A percentile compares a stretch with the other conserved stretches of the same genome.
These are phyloP conservation scores for Spilogale gracilis DNA, from an alignment of 2,113 vertebrate species.

Conservation along the genomic window DNA sequence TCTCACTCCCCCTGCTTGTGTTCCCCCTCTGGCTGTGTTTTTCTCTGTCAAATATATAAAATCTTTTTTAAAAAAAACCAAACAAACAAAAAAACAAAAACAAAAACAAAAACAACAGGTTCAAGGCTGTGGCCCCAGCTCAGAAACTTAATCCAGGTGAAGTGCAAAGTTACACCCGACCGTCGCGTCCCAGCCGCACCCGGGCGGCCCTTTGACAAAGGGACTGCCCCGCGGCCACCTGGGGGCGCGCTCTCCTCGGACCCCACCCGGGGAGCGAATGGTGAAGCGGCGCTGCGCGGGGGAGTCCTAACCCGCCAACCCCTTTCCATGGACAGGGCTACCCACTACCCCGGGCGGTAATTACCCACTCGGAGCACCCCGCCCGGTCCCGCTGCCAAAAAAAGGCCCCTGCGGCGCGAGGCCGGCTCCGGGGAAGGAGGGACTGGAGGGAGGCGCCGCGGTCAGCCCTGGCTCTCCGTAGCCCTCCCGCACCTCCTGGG, in stretches of 20 bases:
- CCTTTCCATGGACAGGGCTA: background rate
- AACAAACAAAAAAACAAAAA: too few relatives aligned
- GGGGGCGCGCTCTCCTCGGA: background rate
- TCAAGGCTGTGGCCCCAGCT: constrained; percentile 32
- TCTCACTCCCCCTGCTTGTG: too few relatives aligned
- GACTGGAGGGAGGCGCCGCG: background rate
- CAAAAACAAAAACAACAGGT: background rate
- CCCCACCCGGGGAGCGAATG: background rate
- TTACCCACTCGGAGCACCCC: background rate
- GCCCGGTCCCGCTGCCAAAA: background rate
- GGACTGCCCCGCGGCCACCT: background rate
- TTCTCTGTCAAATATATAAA: too few relatives aligned
- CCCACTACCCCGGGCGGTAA: background rate
- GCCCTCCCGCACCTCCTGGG: background rate
- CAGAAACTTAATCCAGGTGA: constrained; percentile 49
- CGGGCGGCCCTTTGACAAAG: background rate
- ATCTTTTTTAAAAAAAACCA: too few relatives aligned
- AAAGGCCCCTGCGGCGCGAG: background rate
- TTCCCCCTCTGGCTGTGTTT: too few relatives aligned
- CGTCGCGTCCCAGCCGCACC: background rate
- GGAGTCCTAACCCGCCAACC: background rate
- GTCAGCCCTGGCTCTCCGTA: background rate
- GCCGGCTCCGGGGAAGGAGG: background rate
- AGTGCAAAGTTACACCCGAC: constrained; percentile 29
- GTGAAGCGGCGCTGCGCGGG: background rate